A percentile compares a stretch with the other conserved stretches of the same genome.
These are phyloP conservation scores for Drosophila emarginata DNA, from an alignment of 2,888 invertebrate genomes.

Conservation along the genomic window DNA sequence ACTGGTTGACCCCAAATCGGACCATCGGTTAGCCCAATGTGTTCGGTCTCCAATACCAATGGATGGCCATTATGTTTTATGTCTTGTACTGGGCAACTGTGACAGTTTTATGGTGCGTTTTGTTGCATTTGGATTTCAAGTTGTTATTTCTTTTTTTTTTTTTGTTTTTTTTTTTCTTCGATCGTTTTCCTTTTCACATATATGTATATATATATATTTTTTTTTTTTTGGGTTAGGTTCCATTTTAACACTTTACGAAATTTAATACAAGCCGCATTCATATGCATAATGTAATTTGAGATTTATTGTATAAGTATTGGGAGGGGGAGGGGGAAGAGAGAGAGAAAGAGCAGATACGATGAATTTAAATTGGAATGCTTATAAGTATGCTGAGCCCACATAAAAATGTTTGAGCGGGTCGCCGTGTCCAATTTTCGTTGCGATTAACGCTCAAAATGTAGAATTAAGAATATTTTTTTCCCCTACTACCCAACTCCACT, in stretches of 20 bases:
- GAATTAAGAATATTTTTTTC: neutral
- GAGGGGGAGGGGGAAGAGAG: constrained; percentile 16
- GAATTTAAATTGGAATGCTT: constrained; percentile 32
- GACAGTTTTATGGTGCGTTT: constrained; percentile 74
- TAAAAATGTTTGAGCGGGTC: constrained; percentile 33
- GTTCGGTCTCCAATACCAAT: constrained; percentile 19
- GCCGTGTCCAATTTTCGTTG: constrained; percentile 61
- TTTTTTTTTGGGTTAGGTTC: constrained; percentile 20
- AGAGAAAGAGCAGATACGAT: constrained; percentile 16
- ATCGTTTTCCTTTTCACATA: neutral
- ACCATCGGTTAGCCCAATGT: constrained; percentile 40
- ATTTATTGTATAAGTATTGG: constrained; percentile 70
- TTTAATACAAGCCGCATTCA: constrained; percentile 70
- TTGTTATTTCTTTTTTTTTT: constrained; percentile 53
- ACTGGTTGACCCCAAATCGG: constrained; percentile 3
- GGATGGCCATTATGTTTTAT: constrained; percentile 69
- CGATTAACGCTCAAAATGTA: constrained; percentile 59
- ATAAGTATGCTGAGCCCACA: constrained; percentile 54
- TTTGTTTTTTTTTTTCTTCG: constrained; percentile 40
- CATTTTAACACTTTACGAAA: constrained; percentile 57
- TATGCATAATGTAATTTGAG: constrained; percentile 69
- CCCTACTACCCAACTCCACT: neutral
- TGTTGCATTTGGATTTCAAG: constrained; percentile 59
- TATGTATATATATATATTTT: neutral
- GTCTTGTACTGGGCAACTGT: constrained; percentile 43